A percentile compares a stretch with the other conserved stretches of the same genome.
Conservation (phyloP, 1,140 invertebrate genomes). For the Drosophila bipectinata region DNA sequence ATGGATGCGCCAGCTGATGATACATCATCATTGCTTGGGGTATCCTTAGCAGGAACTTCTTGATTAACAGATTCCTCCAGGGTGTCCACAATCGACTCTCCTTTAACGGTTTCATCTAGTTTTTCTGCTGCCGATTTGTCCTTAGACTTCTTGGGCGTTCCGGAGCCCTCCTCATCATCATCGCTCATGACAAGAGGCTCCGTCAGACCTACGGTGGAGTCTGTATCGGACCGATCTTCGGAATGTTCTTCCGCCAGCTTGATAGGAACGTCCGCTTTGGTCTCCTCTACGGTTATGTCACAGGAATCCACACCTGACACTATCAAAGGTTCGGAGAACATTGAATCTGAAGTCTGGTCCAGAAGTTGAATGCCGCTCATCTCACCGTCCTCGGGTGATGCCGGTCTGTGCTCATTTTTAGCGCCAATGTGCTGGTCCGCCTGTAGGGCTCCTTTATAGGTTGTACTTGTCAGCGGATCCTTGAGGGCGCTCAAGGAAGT, state of each 20-base stretch:
- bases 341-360: constrained; percentile 67
- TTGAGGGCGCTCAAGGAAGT: background rate
- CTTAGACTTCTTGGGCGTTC: constrained; percentile 4
- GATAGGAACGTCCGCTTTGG: constrained; percentile 1
- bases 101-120: background rate
- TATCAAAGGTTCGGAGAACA: constrained; percentile 55
- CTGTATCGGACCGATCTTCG: constrained; percentile 38
- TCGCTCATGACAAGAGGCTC: constrained; percentile 63
- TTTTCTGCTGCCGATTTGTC: background rate
- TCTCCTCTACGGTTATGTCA: constrained; percentile 61
- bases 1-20: background rate
- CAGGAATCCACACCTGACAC: constrained; percentile 53
- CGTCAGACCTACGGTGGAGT: constrained; percentile 47
- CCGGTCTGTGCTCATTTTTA: constrained; percentile 1
- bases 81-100: constrained; percentile 4
- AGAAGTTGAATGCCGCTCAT: constrained; percentile 75
- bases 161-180: constrained; percentile 35
- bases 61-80: background rate
- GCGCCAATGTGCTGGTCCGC: constrained; percentile 8
- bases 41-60: background rate
- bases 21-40: background rate
- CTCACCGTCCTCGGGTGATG: constrained; percentile 34
- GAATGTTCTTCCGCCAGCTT: background rate
- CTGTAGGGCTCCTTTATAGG: constrained; percentile 39
- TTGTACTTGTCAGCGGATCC: constrained; percentile 66